Conservation (phyloP, 2,797 vertebrate genomes). For the Tauraco hartlaubi region DNA sequence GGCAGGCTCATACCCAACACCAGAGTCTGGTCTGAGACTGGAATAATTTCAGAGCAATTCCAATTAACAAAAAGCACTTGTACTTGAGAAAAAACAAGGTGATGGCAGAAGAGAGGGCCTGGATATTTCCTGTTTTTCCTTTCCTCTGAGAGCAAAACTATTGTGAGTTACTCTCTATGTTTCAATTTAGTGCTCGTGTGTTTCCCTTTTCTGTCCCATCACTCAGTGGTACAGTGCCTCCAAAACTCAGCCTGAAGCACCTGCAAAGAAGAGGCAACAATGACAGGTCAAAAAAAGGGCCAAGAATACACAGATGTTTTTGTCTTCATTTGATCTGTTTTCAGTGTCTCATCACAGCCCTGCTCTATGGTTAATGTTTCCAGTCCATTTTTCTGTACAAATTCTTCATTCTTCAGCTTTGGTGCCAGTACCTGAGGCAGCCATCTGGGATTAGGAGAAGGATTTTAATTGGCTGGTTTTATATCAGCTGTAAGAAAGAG, state of each 20-base stretch:
- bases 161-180: not conserved
- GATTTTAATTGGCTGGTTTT: not conserved
- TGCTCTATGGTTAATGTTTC: fast-evolving
- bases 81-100: not conserved
- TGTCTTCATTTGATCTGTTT: not conserved
- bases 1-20: not conserved
- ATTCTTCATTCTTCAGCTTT: not conserved
- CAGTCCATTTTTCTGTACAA: not conserved
- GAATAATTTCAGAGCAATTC: not conserved
- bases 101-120: not conserved
- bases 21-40: not conserved
- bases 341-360: not conserved
- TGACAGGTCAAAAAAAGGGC: not conserved
- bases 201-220: not conserved
- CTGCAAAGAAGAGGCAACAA: not conserved
- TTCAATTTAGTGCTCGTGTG: not conserved
- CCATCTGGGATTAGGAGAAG: not conserved
- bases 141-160: not conserved
- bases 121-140: not conserved
- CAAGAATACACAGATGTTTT: not conserved
- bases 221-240: not conserved
- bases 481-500: not conserved
- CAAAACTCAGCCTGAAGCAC: not conserved
- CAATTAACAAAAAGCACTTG: not conserved
- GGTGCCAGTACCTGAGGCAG: not conserved